Percentiles rank a stretch among this genome's conserved stretches.
These are phyloP conservation scores for Xenopus petersii DNA, from an alignment of 2,797 vertebrate genomes.

Conservation along the genomic window DNA sequence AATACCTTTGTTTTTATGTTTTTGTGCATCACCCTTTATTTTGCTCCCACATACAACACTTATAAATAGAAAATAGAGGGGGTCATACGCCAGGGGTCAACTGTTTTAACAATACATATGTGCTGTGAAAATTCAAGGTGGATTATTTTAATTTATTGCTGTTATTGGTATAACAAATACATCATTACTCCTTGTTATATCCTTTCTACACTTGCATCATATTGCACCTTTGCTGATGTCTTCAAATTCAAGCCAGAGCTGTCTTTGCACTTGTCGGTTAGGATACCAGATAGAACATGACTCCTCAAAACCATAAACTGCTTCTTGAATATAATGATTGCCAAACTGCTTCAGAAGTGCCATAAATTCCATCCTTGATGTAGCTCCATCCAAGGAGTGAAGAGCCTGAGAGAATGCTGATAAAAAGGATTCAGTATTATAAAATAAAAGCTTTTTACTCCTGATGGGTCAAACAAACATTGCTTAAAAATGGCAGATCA, in stretches of 20 bases:
- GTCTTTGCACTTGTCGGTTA: slow-evolving; percentile 92
- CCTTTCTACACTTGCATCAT: too few species aligned
- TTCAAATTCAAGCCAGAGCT: slow-evolving; percentile 97
- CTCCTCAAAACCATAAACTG: slow-evolving; percentile 93
- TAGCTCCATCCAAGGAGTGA: slow-evolving; percentile 92
- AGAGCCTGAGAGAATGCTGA: slow-evolving; percentile 88
- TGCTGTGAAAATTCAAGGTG: too few species aligned
- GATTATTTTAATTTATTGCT: too few species aligned
- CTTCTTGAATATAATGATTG: slow-evolving; percentile 95
- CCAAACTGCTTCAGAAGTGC: slow-evolving; percentile 92
- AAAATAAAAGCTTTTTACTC: too few species aligned
- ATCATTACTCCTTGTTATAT: too few species aligned
- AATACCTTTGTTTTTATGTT: too few species aligned
- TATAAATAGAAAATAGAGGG: too few species aligned
- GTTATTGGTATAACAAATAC: too few species aligned
- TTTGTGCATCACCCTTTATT: too few species aligned
- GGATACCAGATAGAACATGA: slow-evolving; percentile 98
- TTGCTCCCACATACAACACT: too few species aligned
- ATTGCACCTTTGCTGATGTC: slow-evolving; percentile 95
- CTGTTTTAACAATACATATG: too few species aligned
- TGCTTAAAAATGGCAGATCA: background rate
- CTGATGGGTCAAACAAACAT: background rate
- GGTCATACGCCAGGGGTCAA: too few species aligned
- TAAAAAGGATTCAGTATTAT: slow-evolving; percentile 9
- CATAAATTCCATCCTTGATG: slow-evolving; percentile 85